Evolutionary conservation across 2,888 invertebrate genomes (phyloP).

Genomic region (Metacarcinus magister): DNA sequence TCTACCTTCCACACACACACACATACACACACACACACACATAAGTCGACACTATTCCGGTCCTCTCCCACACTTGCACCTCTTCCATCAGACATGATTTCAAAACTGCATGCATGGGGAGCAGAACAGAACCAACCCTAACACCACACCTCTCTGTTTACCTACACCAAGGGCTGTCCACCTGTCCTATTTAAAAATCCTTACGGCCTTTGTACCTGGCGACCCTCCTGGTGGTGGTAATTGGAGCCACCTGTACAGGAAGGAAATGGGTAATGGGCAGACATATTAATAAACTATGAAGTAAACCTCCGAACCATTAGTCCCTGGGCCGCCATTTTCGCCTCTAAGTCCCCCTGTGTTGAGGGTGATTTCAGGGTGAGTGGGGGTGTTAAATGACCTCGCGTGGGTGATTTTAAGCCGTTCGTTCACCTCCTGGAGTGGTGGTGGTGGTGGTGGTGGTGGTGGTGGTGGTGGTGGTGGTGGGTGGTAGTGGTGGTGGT

Average conservation of each 20-base stretch:
- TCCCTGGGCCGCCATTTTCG: neutral
- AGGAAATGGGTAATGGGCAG: slow-evolving; percentile 38
- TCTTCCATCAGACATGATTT: neutral
- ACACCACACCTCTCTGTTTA: neutral
- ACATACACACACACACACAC: neutral
- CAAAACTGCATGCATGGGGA: neutral
- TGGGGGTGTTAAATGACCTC: slow-evolving; percentile 36
- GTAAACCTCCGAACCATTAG: slow-evolving; percentile 11
- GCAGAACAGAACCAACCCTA: neutral
- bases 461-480: neutral
- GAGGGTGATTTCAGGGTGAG: slow-evolving; percentile 7
- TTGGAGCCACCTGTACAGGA: slow-evolving; percentile 20
- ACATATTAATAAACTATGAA: slow-evolving; percentile 39
- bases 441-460: neutral
- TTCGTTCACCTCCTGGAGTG: neutral
- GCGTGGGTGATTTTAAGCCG: neutral
- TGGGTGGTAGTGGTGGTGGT: no score
- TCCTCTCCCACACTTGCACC: neutral
- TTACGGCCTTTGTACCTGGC: neutral
- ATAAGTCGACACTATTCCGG: neutral
- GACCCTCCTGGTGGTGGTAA: slow-evolving; percentile 14
- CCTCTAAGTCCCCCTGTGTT: neutral
- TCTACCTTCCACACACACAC: neutral
- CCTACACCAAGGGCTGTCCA: neutral
- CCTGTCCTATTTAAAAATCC: neutral